phyloP scores from a whole-genome alignment of 2,113 vertebrate species.

The Sinocyclocheilus anshuiensis region DNA sequence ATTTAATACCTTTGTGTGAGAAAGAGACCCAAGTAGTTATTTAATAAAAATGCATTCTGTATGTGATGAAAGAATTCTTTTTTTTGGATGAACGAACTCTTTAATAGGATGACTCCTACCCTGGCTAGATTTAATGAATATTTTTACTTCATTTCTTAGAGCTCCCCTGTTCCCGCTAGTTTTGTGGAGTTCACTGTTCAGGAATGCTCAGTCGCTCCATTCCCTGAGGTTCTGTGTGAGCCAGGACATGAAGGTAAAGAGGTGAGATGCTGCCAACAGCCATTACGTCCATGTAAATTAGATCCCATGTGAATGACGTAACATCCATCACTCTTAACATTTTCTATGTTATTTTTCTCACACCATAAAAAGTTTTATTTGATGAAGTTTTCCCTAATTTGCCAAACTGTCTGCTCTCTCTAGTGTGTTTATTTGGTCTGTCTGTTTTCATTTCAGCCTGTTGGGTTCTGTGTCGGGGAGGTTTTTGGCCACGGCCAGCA shows the following conservation, averaged over 20 bases:
- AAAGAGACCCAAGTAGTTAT: not conserved
- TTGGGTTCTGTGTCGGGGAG: constrained; percentile 75
- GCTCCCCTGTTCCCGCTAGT: constrained; percentile 66
- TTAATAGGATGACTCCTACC: not conserved
- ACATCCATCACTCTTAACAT: not conserved
- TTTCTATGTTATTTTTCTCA: not conserved
- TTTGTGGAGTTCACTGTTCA: constrained; percentile 80
- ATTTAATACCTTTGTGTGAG: too few species aligned
- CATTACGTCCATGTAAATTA: not conserved
- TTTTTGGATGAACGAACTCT: not conserved
- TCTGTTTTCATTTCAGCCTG: constrained; percentile 64
- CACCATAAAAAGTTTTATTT: not conserved
- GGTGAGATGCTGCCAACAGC: constrained; percentile 54
- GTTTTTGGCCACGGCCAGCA: constrained; percentile 61
- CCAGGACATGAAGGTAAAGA: constrained; percentile 58
- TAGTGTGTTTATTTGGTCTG: not conserved
- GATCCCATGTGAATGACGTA: not conserved
- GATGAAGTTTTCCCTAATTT: not conserved
- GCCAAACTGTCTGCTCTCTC: not conserved
- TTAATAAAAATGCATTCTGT: not conserved
- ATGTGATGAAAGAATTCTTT: not conserved
- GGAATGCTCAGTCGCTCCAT: constrained; percentile 69
- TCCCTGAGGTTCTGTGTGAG: constrained; percentile 67
- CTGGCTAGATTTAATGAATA: not conserved
- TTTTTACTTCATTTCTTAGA: constrained; percentile 65